Conservation (phyloP, 2,888 invertebrate genomes). For the Drosophila anceps region DNA sequence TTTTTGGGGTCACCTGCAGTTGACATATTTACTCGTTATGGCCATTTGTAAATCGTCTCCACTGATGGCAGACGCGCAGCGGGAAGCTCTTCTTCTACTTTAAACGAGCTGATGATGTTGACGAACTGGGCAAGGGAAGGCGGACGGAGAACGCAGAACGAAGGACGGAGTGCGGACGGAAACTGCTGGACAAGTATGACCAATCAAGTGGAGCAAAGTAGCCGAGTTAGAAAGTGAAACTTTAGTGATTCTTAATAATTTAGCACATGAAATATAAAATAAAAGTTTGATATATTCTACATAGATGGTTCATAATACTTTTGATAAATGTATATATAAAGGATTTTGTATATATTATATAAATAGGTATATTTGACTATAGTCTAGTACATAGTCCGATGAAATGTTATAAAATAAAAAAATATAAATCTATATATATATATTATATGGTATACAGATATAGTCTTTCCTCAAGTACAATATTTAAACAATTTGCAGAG, state of each 20-base stretch:
- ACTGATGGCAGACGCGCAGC: slow-evolving; percentile 25
- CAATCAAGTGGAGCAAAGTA: neutral
- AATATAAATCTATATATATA: no score
- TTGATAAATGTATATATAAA: no score
- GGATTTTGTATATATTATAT: no score
- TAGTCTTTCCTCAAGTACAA: no score
- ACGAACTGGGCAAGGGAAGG: neutral
- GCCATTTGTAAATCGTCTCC: slow-evolving; percentile 69
- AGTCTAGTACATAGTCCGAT: no score
- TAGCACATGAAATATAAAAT: neutral
- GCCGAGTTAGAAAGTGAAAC: neutral
- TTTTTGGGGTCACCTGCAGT: slow-evolving; percentile 72
- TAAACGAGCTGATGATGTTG: slow-evolving; percentile 1
- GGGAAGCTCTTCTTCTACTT: slow-evolving; percentile 34
- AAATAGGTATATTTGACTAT: no score
- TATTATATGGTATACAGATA: no score
- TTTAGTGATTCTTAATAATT: neutral
- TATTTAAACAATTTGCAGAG: no score
- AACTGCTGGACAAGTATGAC: neutral
- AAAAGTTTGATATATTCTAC: no score
- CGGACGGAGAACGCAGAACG: neutral
- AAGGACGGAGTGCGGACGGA: neutral
- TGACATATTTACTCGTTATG: slow-evolving; percentile 84
- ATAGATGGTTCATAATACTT: no score
- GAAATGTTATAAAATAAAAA: no score